phyloP scores from a whole-genome alignment of 1,140 invertebrate genomes.

The Diorhabda carinulata region DNA sequence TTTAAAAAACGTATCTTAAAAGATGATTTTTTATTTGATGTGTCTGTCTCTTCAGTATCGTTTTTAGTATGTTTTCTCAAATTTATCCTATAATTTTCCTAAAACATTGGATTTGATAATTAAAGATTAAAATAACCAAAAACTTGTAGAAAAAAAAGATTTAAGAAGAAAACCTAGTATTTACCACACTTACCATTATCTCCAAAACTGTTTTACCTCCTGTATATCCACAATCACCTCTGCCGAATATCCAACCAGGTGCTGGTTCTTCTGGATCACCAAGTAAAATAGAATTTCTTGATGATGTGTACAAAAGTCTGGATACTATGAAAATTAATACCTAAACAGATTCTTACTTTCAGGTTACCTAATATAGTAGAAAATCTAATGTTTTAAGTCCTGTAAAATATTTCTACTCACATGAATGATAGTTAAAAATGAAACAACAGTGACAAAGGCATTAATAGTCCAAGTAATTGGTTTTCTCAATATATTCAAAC shows the following conservation, averaged over 20 bases:
- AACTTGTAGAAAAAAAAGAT: not conserved
- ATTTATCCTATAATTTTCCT: too few species aligned
- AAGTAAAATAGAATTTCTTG: conserved; percentile 42
- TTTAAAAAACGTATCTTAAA: too few species aligned
- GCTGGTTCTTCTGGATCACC: conserved; percentile 34
- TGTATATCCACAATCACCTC: conserved; percentile 36
- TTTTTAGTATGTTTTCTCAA: too few species aligned
- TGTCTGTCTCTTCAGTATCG: too few species aligned
- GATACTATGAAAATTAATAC: conserved; percentile 32
- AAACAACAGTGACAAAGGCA: conserved; percentile 23
- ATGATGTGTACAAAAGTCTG: conserved; percentile 44
- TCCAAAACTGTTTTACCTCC: conserved; percentile 34
- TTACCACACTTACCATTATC: conserved; percentile 29
- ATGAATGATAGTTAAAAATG: conserved; percentile 28
- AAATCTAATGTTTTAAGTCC: too few species aligned
- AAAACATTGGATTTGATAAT: not conserved
- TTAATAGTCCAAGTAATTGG: conserved; percentile 35
- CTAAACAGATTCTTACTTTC: conserved; percentile 20
- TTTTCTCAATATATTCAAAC: conserved; percentile 35
- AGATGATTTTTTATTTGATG: not conserved
- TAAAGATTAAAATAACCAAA: not conserved
- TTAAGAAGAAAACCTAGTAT: too few species aligned
- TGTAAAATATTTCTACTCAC: conserved; percentile 18
- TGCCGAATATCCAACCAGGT: conserved; percentile 45
- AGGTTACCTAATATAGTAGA: not conserved